These are phyloP conservation scores for Eupithecia subfuscata DNA, from an alignment of 2,888 invertebrate species.

Conservation along the genomic window DNA sequence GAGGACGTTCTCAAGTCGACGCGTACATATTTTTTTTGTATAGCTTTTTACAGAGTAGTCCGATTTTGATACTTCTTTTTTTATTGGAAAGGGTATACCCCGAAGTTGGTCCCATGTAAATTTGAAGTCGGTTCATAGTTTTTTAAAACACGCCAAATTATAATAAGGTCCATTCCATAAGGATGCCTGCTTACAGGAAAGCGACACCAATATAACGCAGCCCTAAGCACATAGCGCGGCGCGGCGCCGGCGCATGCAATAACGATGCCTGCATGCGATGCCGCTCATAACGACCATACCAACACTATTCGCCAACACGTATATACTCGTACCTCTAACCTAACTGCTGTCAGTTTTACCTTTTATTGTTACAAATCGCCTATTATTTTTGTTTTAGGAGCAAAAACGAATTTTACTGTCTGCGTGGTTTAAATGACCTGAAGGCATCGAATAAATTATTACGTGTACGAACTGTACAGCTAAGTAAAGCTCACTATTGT, in stretches of 20 bases:
- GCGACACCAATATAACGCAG: slow-evolving; percentile 10
- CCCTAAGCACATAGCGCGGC: slow-evolving; percentile 23
- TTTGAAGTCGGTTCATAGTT: too few species aligned
- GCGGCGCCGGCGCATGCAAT: slow-evolving; percentile 42
- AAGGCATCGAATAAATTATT: neutral
- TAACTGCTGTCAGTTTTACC: neutral
- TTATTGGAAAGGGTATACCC: too few species aligned
- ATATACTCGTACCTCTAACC: neutral
- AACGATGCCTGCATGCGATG: slow-evolving; percentile 40
- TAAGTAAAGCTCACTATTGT: too few species aligned
- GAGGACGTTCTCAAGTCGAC: too few species aligned
- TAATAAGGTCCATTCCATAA: too few species aligned
- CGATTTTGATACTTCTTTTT: too few species aligned
- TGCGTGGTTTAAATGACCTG: too few species aligned
- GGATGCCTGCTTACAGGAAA: neutral
- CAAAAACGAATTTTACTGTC: neutral
- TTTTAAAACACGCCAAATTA: too few species aligned
- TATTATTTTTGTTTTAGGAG: neutral
- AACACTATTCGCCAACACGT: slow-evolving; percentile 24
- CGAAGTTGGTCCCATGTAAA: too few species aligned
- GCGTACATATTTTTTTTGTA: too few species aligned
- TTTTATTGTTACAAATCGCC: neutral
- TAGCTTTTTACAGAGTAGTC: too few species aligned
- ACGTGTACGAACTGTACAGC: neutral
- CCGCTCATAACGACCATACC: slow-evolving; percentile 29